Base-by-base conservation (phyloP, 64 coral and sea anemone species). In the Montipora sp. region DNA sequence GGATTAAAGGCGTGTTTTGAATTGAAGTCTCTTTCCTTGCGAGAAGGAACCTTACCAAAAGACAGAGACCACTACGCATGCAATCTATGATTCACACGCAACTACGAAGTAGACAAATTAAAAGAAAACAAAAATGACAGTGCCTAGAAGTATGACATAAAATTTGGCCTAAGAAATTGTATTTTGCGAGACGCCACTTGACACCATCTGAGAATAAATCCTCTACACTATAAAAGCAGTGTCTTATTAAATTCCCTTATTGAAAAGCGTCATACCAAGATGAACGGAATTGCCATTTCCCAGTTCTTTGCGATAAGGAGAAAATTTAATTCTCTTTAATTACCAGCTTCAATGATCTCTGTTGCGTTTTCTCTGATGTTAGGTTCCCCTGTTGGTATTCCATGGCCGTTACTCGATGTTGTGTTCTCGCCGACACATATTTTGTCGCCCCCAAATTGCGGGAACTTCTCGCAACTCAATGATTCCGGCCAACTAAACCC, bases 341-440 rank as follows among this genome's bases (percentile, higher is more conserved):
- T 82, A 15, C 11, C 65, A 72, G 22, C 47, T 8, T 66, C 7
- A 36, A 59, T 47, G 4, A 14, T 48, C 14, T 88, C 12, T 20
- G 77, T 73, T 5, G 19, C 43, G 20, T 75, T 68, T 1, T 24
- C n/a, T 18, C 19, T 20, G 3, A 16, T 14, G 12, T 60, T 55
- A 47, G 60, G 72, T 23, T 77, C 23, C 21, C 59, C 47, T 1
- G 75, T 11, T 66, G 59, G 72, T 11, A 53, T 3, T 14, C 87
- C 82, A 8, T 77, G 47, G 14, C 79, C 79, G n/a, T 55, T 47
- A 45, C 47, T 51, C 19, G 57, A 47, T 20, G 92, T 96, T 50
- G 60, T 92, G 44, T 99, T 99, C 91, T 93, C 61, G 8, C 98
- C 98, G 8, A 99, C 94, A 92, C 98, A 99, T 10, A 99, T 24